Evolutionary conservation across 2,888 invertebrate genomes (phyloP), one percentile per base, ranked within the genome.

Genomic region (Drosophila histrio): DNA sequence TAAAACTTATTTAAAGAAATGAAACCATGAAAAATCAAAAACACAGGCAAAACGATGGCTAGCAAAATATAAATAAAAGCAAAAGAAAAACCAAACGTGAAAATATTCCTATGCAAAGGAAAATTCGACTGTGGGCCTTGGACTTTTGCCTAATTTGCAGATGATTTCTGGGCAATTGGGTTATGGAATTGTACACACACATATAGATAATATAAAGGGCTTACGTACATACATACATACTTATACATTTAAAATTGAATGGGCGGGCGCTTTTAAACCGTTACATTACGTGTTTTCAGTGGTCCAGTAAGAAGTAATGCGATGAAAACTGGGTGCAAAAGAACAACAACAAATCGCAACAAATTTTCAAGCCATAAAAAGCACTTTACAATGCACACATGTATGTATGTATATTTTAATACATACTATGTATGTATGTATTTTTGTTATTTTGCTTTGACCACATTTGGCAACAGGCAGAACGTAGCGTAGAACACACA

Each of bases 1-100:
- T 90, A 90, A 85, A 87, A 82, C 79, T 87, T 90, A 90, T 90
- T 90, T 90, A 89, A 90, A 90, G 90, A 90, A 89, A 90, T 90
- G 90, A 90, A 90, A 89, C 90, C 90, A 90, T 90, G 90, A 90
- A 90, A 87, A 77, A 75, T 78, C 76, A 86, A 83, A 78, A 80
- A 77, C 72, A 78, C 67, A 73, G 59, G 63, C 72, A 75, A 79
- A 82, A 81, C 72, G 82, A 64, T 79, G 77, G 77, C 70, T 69
- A 73, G 58, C 50, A 69, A 81, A 79, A 81, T 78, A 72, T 70
- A 81, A 83, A 87, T 84, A 75, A 80, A 57, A 59, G 30, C 32
- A 49, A 63, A 24, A 56, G 59, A 59, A 50, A 64, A 53, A 56
- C 24, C 38, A 53, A 54, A 9, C 30, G 61, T 50, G 32, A 52